Evolutionary conservation across 92 coral and sea anemone species (phyloP).

Genomic region (Parazoanthus atlanticus): DNA sequence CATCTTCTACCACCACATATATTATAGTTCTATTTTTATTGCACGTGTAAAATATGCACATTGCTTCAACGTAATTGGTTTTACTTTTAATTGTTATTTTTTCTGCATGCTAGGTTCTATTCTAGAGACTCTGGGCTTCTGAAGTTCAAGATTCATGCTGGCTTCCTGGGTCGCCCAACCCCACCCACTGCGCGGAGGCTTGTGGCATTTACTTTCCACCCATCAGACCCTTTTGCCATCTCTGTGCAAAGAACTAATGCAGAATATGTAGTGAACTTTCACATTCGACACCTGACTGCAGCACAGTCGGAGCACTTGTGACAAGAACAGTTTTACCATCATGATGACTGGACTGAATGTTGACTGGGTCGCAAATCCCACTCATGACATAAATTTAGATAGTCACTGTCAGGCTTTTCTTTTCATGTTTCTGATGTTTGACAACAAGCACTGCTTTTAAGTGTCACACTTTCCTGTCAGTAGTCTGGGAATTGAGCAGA

Average conservation of each 20-base stretch:
- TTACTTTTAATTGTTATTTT: not conserved
- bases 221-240: slow-evolving; percentile 95
- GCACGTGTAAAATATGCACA: no score
- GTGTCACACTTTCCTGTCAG: not conserved
- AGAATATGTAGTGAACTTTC: slow-evolving; percentile 99
- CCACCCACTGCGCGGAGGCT: slow-evolving; percentile 96
- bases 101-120: slow-evolving; percentile 74
- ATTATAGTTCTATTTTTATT: no score
- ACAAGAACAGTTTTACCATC: not conserved
- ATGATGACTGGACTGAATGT: not conserved
- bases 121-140: slow-evolving; percentile 97
- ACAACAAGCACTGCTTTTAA: not conserved
- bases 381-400: not conserved
- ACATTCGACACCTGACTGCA: slow-evolving; percentile 83
- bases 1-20: not conserved
- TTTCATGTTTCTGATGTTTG: not conserved
- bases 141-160: slow-evolving; percentile 98
- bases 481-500: not conserved
- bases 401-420: not conserved
- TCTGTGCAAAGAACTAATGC: slow-evolving; percentile 99
- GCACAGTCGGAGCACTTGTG: slow-evolving; percentile 87
- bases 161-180: slow-evolving; percentile 95
- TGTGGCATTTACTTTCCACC: slow-evolving; percentile 98
- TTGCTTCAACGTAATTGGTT: no score
- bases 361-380: not conserved